Base-by-base conservation (phyloP, 2,113 vertebrate species). In the Dasyurus viverrinus region DNA sequence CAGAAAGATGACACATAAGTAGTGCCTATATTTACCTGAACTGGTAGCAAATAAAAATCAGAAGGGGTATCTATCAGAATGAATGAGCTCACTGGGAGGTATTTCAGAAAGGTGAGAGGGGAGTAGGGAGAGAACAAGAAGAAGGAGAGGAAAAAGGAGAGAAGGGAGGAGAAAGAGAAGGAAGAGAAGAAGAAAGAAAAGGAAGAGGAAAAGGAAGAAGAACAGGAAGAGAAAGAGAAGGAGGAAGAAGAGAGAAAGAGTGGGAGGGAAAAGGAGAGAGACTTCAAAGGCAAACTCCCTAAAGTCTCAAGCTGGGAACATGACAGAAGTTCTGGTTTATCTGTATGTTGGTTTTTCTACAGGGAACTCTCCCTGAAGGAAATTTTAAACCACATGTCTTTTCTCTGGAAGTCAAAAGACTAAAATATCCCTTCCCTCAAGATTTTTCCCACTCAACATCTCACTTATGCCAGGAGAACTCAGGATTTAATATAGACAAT, bases 171-270 rank as follows among this genome's bases (percentile, higher is more conserved):
- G 11, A 14, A 53, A 10, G 11, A 53, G 14, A 2, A 53, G 53
- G 19, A 53, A 19, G 16, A 53, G 14, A 53, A 53, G 14, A 19
- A 53, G 53, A 3, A 19, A 24, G 9, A 53, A 27, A 89, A 27
- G 42, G 12, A 55, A 25, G 53, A 84, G 30, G 10, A 91, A 6
- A 3, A 24, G 2, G 12, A 42, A 26, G 19, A 68, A 12, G 3
- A 57, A 24, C 48, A 89, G 53, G 47, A 0, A 11, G 0, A 9
- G 76, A 91, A 47, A 10, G 27, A 96, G 89, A 42, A 5, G 8
- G n/a, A 12, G 76, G 46, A 26, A 60, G 24, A 54, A 11, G 53
- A 54, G 95, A 60, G 27, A n/a, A 26, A 96, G 52, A 95, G 23
- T 60, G 47, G 8, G 36, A 84, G 5, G 90, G 54, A 3, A 22